Evolutionary conservation across 2,113 vertebrate species (phyloP), one percentile per base, ranked within the genome.

Genomic region (Dissostichus mawsoni): DNA sequence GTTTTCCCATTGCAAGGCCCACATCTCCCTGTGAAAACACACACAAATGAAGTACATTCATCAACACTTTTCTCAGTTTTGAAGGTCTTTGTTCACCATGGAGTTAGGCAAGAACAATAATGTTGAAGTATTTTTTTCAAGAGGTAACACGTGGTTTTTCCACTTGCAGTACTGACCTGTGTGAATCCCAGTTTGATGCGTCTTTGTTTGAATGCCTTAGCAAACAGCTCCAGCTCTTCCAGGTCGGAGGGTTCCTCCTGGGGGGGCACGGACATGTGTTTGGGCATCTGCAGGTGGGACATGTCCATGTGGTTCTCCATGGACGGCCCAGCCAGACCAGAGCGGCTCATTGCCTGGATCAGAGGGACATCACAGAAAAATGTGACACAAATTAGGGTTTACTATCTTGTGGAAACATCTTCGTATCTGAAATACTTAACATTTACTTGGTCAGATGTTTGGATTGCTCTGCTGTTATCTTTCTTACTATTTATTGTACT

Each of bases 181-280:
- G 98, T 99, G 94, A 99, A 99, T 7, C 98, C 98, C 80, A 99
- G 90, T 84, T 99, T 99, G 91, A 99, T 99, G 81, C 98, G 96
- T 87, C 98, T 95, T 63, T 99, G 98, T 78, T 99, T 99, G 90
- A 99, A 99, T 9, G 97, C 98, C 91, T 99, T 99, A 11, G 98
- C 97, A 73, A 99, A 99, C 93, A 96, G 98, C 51, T 99, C 98
- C 78, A 99, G 94, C 74, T 99, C 98, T 85, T 99, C 98, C 74
- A 99, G 94, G 74, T 99, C 98, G 5, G 95, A 98, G 83, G 98
- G 97, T 64, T 99, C 98, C 1, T 99, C 98, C 0, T 96, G 92
- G 0, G 95, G 95, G 1, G 95, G 85, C 0, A 93, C 85, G 0
- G 93, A 84, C 78, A 97, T 89, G 84, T 97, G 97, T 86, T 99